phyloP scores from a whole-genome alignment of 2,113 vertebrate species.

The Pelodiscus sinensis region DNA sequence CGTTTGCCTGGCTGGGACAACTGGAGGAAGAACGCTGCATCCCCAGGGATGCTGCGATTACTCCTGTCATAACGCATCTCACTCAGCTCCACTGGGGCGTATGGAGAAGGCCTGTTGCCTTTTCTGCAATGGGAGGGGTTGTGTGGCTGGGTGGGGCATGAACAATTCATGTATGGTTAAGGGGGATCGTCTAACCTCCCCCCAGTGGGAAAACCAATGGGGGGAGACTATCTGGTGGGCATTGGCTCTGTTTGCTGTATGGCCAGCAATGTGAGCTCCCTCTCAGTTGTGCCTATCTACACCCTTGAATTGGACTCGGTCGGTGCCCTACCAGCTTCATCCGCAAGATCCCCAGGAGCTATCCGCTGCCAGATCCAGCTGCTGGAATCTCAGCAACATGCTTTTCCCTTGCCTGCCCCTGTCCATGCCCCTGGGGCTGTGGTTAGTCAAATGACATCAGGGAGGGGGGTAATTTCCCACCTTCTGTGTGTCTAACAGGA shows the following conservation, averaged over 20 bases:
- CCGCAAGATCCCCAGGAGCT: too few relatives aligned
- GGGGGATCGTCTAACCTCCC: not conserved
- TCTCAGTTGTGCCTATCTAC: not conserved
- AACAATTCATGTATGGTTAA: too few relatives aligned
- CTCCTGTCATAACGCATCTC: not conserved
- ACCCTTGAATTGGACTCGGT: not conserved
- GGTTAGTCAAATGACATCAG: not conserved
- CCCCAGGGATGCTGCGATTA: not conserved
- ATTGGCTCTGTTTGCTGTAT: not conserved
- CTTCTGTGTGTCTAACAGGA: not conserved
- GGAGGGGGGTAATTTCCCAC: too few relatives aligned
- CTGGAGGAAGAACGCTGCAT: not conserved
- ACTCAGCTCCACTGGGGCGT: not conserved
- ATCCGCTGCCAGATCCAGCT: not conserved
- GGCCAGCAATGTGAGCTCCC: not conserved
- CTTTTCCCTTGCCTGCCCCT: not conserved
- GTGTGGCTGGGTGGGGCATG: not conserved
- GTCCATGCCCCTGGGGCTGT: not conserved
- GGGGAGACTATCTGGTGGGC: not conserved
- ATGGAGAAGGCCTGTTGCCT: not conserved
- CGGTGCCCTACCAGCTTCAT: not conserved
- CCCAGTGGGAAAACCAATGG: not conserved
- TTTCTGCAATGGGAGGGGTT: not conserved
- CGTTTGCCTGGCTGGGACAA: not conserved
- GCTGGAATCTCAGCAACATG: not conserved